phyloP scores from a whole-genome alignment of 2,113 vertebrate species.

The Hydrochoerus hydrochaeris region DNA sequence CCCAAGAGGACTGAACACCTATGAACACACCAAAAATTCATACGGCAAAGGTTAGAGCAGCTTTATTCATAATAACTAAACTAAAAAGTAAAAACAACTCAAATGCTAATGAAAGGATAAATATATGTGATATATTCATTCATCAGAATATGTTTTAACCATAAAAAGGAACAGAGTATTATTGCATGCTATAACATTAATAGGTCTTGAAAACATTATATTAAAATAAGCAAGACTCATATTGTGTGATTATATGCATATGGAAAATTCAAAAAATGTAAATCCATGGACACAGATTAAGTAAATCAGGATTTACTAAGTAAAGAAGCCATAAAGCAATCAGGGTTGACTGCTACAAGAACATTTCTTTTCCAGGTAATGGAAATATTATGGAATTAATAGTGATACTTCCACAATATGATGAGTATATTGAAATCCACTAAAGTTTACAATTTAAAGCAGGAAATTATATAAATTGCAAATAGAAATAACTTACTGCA shows the following conservation, averaged over 20 bases:
- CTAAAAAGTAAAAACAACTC: neutral
- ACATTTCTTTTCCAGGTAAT: neutral
- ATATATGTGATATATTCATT: neutral
- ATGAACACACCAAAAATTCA: neutral
- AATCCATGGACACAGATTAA: neutral
- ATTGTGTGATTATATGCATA: neutral
- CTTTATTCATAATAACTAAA: neutral
- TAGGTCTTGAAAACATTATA: neutral
- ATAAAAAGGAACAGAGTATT: neutral
- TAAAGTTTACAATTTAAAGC: neutral
- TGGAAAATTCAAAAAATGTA: neutral
- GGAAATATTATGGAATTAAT: neutral
- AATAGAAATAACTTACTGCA: neutral
- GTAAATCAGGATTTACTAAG: neutral
- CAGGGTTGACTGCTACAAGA: neutral
- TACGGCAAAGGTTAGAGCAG: neutral
- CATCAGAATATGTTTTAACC: neutral
- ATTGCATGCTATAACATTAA: neutral
- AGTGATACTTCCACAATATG: neutral
- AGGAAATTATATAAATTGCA: neutral
- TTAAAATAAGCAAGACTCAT: neutral
- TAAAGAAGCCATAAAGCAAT: neutral
- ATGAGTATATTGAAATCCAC: neutral
- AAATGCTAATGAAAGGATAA: neutral
- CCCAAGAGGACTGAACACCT: neutral